Conservation (phyloP, 1,140 invertebrate species). For the Goniozus legneri region DNA sequence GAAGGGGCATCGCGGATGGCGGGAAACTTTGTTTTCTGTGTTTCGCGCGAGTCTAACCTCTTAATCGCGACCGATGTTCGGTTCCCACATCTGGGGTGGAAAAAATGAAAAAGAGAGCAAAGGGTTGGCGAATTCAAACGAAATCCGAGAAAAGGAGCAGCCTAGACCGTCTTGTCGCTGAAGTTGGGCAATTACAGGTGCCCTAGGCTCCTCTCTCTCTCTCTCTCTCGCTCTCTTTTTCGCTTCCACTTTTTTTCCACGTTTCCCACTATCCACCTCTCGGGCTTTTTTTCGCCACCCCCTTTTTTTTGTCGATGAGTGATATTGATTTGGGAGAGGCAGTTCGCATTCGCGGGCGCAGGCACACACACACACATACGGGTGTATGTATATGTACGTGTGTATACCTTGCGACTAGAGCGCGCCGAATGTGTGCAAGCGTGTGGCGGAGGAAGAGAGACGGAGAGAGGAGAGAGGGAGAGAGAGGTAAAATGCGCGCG, state of each 20-base stretch:
- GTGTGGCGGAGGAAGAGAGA: no score
- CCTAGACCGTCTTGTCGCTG: constrained; percentile 35
- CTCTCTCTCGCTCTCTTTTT: constrained; percentile 4
- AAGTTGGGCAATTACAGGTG: constrained; percentile 40
- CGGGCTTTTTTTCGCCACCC: constrained; percentile 2
- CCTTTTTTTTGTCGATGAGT: constrained; percentile 47
- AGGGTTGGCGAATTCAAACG: not conserved
- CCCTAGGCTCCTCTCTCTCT: constrained; percentile 14
- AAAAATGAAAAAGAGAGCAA: constrained; percentile 12
- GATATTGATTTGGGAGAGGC: constrained; percentile 55
- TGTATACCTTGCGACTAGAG: constrained; percentile 46
- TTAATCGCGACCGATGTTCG: constrained; percentile 21
- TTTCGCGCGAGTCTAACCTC: constrained; percentile 35
- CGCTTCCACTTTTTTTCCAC: constrained; percentile 14
- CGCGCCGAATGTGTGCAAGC: no score
- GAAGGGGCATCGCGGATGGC: constrained; percentile 20
- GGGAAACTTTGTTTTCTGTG: no score
- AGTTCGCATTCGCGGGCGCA: constrained; percentile 47
- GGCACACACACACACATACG: no score
- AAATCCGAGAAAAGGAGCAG: constrained; percentile 7
- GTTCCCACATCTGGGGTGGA: constrained; percentile 24
- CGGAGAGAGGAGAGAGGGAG: constrained; percentile 19
- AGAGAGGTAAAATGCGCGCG: no score
- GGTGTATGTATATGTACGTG: no score
- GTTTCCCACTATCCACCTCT: no score